Evolutionary conservation across 2,888 invertebrate genomes (phyloP), one percentile per base, ranked within the genome.

Genomic region (Volucella bombylans): DNA sequence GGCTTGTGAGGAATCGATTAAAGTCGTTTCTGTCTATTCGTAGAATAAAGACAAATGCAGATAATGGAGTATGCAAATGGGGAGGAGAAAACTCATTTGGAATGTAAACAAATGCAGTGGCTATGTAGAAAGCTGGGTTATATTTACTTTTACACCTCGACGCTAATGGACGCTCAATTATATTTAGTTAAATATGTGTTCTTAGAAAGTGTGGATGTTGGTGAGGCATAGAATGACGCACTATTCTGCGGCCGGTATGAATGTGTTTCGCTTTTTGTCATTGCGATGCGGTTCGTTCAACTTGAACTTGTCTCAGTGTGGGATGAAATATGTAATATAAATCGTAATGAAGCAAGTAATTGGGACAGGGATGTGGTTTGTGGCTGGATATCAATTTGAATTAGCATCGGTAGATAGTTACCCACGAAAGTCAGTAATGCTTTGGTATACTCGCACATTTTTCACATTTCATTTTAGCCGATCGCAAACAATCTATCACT

Each of bases 271-370:
- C 39, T 73, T 78, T 73, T 62, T 18, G 55, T 39, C 50, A 12
- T 38, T 59, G 11, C 41, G 12, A 3, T 15, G 31, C 41, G 45
- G 82, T 79, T 68, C 69, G 41, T 83, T 83, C 79, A 83, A 83
- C 83, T 83, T 83, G 83, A 83, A 83, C 83, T 83, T 83, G 79
- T 14, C 14, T 18, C 39, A 38, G 49, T 31, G 31, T 31, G 6
- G 1, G 31, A 31, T 23, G 18, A 23, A 23, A 23, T 23, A 23
- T 23, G 18, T 23, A 23, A 23, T 2, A 23, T 23, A 23, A 23
- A 2, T 31, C 31, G 0, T 31, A 31, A 31, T 31, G 31, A 6
- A 6, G 31, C 6, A 31, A 31, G 31, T 4, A 31, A 31, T 31
- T 31, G 6, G 31, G 31, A 31, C 31, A 31, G 6, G 31, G 31